Percentiles rank a stretch among this genome's conserved stretches.
These are phyloP conservation scores for Trachymyrmex cornetzi DNA, from an alignment of 1,140 invertebrate genomes.

Conservation along the genomic window DNA sequence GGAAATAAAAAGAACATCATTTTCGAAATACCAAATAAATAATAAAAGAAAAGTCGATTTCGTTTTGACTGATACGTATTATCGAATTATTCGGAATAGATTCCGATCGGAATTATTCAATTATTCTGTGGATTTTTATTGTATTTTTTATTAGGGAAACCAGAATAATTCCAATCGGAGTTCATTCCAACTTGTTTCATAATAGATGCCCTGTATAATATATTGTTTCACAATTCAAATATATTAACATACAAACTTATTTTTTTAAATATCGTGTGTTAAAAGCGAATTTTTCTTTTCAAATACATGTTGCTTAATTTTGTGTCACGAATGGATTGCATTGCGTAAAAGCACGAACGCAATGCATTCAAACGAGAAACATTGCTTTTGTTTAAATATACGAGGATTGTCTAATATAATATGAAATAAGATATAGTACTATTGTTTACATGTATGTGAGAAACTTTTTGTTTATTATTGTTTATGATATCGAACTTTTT, in stretches of 20 bases:
- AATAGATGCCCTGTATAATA: neutral
- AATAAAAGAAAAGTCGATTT: neutral
- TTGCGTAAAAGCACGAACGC: neutral
- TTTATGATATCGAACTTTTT: neutral
- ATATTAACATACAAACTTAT: neutral
- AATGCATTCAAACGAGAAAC: neutral
- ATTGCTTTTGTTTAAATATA: neutral
- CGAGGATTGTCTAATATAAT: neutral
- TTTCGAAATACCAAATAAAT: neutral
- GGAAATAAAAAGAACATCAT: neutral
- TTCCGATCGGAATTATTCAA: too few relatives aligned
- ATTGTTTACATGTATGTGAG: too few relatives aligned
- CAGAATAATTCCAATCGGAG: too few relatives aligned
- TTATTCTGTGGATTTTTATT: too few relatives aligned
- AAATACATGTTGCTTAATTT: neutral
- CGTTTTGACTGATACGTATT: neutral
- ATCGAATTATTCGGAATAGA: too few relatives aligned
- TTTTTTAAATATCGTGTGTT: neutral
- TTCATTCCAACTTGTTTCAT: too few relatives aligned
- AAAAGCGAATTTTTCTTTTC: neutral
- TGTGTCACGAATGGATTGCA: neutral
- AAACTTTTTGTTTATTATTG: too few relatives aligned
- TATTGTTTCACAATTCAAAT: neutral
- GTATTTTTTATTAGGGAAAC: too few relatives aligned
- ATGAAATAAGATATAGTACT: too few relatives aligned